Evolutionary conservation across 2,888 invertebrate genomes (phyloP).

Genomic region (Pteria penguin): DNA sequence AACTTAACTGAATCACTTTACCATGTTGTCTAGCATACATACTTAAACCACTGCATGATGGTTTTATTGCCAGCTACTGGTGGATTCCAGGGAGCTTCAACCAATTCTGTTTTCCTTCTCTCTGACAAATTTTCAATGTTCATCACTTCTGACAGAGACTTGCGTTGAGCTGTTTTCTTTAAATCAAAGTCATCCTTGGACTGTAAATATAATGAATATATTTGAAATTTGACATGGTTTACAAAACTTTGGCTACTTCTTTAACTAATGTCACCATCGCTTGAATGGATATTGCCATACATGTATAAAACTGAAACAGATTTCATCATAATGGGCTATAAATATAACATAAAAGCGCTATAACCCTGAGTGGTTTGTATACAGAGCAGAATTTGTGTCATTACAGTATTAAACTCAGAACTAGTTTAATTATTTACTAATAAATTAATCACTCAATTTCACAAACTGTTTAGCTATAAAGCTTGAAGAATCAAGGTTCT

Average conservation of each 20-base stretch:
- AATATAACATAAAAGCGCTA: too few species aligned
- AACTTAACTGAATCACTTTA: too few species aligned
- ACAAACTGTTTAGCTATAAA: too few species aligned
- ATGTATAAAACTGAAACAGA: too few species aligned
- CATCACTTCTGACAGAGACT: conserved; percentile 66
- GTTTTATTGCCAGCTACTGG: conserved; percentile 41
- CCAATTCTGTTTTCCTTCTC: conserved; percentile 67
- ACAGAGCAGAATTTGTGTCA: too few species aligned
- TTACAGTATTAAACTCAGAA: too few species aligned
- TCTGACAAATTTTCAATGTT: conserved; percentile 70
- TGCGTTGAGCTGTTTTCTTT: conserved; percentile 54
- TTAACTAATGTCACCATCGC: neutral
- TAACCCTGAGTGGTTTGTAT: too few species aligned
- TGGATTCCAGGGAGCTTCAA: conserved; percentile 72
- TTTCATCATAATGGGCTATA: too few species aligned
- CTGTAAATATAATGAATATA: conserved; percentile 41
- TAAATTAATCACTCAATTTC: too few species aligned
- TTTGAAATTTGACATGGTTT: conserved; percentile 23
- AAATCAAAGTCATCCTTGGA: conserved; percentile 67
- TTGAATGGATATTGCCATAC: neutral
- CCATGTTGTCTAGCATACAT: too few species aligned
- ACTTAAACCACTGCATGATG: conserved; percentile 27
- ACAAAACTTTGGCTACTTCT: neutral
- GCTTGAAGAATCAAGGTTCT: too few species aligned
- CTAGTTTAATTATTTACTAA: too few species aligned